Percentiles rank a stretch among this genome's conserved stretches.
phyloP scores from a whole-genome alignment of 2,888 invertebrate species.

The Silvanus unidentatus region DNA sequence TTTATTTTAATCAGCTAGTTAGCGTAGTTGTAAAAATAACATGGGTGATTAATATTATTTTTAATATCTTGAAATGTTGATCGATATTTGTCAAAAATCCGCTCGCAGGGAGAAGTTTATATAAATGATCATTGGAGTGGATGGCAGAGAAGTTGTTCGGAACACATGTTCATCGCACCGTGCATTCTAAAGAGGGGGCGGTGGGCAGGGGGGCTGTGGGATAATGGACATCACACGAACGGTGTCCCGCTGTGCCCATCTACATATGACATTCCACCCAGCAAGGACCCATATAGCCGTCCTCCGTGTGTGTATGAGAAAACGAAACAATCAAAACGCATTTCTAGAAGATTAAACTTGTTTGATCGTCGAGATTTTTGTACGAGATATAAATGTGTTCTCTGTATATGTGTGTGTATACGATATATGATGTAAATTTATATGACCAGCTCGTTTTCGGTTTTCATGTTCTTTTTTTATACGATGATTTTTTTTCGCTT shows the following conservation, averaged over 20 bases:
- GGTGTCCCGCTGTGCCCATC: conserved; percentile 30
- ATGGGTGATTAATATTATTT: no score
- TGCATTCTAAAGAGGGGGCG: conserved; percentile 11
- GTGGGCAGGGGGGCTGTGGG: conserved; percentile 28
- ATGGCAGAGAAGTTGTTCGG: conserved; percentile 1
- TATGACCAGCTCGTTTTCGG: not conserved
- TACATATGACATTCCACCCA: conserved; percentile 36
- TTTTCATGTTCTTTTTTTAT: not conserved
- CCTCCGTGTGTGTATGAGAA: conserved; percentile 26
- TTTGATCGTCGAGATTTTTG: conserved; percentile 22
- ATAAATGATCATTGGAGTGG: no score
- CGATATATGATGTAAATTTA: not conserved
- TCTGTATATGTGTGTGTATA: no score
- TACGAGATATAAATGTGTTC: conserved; percentile 5
- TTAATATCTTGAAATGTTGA: no score
- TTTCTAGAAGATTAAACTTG: conserved; percentile 28
- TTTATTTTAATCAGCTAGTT: no score
- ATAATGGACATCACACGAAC: conserved; percentile 25
- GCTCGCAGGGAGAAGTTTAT: no score
- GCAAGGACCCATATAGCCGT: conserved; percentile 16
- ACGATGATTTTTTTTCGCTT: not conserved
- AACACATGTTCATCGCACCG: conserved; percentile 15
- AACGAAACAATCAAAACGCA: conserved; percentile 36
- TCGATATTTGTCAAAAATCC: no score
- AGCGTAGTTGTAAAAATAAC: no score